A percentile compares a stretch with the other conserved stretches of the same genome.
Conservation (phyloP, 35 echinoderm and acorn worm genomes). For the Heliocidaris erythrogramma region DNA sequence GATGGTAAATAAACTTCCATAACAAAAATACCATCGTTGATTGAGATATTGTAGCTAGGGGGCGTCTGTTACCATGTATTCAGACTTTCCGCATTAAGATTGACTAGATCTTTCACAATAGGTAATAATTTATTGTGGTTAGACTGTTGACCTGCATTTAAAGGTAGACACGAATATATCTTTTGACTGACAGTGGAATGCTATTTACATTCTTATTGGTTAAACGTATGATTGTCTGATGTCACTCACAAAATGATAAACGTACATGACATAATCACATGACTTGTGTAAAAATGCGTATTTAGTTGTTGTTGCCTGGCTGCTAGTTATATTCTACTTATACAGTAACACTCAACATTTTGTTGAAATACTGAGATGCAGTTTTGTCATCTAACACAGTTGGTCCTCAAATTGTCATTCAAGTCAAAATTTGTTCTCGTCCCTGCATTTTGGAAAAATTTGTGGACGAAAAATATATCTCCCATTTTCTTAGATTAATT, state of each 20-base stretch:
- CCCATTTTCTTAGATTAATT: too few species aligned
- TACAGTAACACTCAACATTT: too few species aligned
- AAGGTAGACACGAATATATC: background rate
- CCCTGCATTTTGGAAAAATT: too few species aligned
- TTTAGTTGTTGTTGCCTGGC: background rate
- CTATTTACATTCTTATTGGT: background rate
- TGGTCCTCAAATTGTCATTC: too few species aligned
- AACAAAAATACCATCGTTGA: background rate
- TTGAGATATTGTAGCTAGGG: slow-evolving; percentile 10
- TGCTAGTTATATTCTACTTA: too few species aligned
- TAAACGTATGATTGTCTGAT: background rate
- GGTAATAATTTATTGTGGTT: slow-evolving; percentile 10
- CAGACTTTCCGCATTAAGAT: background rate
- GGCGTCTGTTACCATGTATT: background rate
- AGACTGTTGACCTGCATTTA: background rate
- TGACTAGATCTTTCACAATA: background rate
- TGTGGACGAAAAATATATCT: too few species aligned
- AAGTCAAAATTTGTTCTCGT: too few species aligned
- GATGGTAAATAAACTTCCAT: background rate
- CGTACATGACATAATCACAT: background rate
- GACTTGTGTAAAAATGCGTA: background rate
- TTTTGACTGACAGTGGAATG: background rate
- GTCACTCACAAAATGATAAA: background rate
- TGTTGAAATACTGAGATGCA: too few species aligned
- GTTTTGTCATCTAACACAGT: too few species aligned